Conservation (phyloP, 2,888 invertebrate genomes). For the Ichneumoninae sp. region DNA sequence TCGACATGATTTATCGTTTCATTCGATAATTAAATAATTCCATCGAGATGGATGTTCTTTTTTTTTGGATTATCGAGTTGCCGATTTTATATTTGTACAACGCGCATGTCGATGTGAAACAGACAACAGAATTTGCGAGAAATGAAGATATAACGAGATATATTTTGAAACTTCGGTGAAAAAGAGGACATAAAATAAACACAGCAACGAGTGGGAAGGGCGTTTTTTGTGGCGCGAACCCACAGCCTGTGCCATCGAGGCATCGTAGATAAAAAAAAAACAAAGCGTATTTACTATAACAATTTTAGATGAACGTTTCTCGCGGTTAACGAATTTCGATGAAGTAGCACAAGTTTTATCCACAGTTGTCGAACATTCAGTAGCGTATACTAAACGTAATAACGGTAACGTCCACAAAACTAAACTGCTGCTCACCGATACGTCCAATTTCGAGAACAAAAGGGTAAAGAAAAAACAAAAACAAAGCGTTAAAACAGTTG, state of each 20-base stretch:
- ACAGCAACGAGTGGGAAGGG: not conserved
- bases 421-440: constrained; percentile 8
- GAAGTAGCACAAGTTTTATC: constrained; percentile 43
- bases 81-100: constrained; percentile 44
- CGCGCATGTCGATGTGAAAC: constrained; percentile 15
- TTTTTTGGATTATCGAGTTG: not conserved
- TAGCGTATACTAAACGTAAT: constrained; percentile 35
- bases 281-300: constrained; percentile 49
- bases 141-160: constrained; percentile 34
- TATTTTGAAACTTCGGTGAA: constrained; percentile 49
- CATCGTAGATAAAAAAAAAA: constrained; percentile 40
- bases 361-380: constrained; percentile 10
- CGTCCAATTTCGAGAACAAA: constrained; percentile 31
- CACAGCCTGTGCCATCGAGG: constrained; percentile 31
- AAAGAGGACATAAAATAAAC: constrained; percentile 16
- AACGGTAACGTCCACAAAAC: constrained; percentile 57
- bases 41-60: not conserved
- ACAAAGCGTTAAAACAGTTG: constrained; percentile 16
- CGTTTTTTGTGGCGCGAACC: constrained; percentile 12
- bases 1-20: constrained; percentile 31
- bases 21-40: not conserved
- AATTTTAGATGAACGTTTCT: constrained; percentile 45
- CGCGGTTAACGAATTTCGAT: constrained; percentile 20
- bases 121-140: constrained; percentile 2
- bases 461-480: constrained; percentile 26